Evolutionary conservation across 2,113 vertebrate genomes (phyloP).

Genomic region (Apteryx mantelli): DNA sequence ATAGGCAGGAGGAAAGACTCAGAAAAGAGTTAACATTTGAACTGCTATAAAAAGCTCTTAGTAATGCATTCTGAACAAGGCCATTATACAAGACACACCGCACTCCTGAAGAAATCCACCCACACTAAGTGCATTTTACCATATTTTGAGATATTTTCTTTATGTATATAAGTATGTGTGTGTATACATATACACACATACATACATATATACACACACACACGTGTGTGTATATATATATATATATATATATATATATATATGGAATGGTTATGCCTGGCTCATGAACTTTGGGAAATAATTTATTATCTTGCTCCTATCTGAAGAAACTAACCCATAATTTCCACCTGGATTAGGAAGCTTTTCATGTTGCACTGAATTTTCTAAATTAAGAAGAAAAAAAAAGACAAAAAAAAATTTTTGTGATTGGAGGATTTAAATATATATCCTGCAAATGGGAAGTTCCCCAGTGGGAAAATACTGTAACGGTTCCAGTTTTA

Average conservation of each 20-base stretch:
- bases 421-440: conserved; percentile 8
- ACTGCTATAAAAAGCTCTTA: background rate
- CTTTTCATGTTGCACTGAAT: background rate
- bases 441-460: background rate
- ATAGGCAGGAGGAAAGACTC: background rate
- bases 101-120: background rate
- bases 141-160: background rate
- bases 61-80: background rate
- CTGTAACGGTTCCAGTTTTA: background rate
- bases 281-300: background rate
- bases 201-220: too few species aligned
- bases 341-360: background rate
- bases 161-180: too few species aligned
- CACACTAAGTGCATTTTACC: background rate
- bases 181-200: too few species aligned
- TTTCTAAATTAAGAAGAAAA: background rate
- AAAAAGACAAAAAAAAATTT: background rate
- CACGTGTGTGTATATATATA: too few species aligned
- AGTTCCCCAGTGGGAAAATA: background rate
- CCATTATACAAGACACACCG: background rate
- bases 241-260: too few species aligned
- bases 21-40: background rate
- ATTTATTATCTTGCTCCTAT: background rate
- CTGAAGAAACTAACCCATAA: background rate
- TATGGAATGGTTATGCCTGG: background rate